Base-by-base conservation (phyloP, 2,797 vertebrate species). In the Hoplostethus atlanticus region DNA sequence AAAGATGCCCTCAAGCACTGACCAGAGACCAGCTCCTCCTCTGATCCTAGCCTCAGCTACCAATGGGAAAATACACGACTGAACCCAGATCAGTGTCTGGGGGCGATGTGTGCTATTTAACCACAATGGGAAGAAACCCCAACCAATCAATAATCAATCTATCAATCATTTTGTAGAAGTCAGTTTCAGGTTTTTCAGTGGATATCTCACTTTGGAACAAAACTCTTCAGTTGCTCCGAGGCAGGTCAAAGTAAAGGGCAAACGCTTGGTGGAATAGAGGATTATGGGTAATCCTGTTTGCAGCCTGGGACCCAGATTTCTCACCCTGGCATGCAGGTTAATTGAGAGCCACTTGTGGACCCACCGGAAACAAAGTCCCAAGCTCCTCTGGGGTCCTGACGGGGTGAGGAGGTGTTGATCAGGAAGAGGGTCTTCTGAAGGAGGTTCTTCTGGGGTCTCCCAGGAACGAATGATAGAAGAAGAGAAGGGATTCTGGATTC, bases 201-300 rank as follows among this genome's bases (percentile, higher is more conserved):
- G 0, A 12, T 61, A 7, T 67, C 64, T 72, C 28, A 8, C 65
- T 68, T 67, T 59, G 50, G 57, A 76, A 71, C 54, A n/a, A 72
- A 79, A 80, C 30, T 65, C 59, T 28, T 57, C 54, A 0, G 1
- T 52, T n/a, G 74, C 78, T 67, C 0, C 0, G 9, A 73, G 75
- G 81, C 63, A 34, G 80, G 72, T 82, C 75, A 69, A 48, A 73
- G 74, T 58, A 51, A 30, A 88, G 85, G 85, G 74, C 73, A 54
- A 69, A 1, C 13, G 13, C 73, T 72, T 6, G 0, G 4, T 13
- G 73, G 63, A 86, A 31, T 68, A 47, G 59, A 73, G 85, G 84
- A 89, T 89, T 87, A 85, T 80, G 76, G 85, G 76, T 89, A 83
- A 88, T 83, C 76, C 78, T 3, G 11, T 28, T 46, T 63, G 30